Base-by-base conservation (phyloP, 1,140 invertebrate species). In the Anoplophora glabripennis region DNA sequence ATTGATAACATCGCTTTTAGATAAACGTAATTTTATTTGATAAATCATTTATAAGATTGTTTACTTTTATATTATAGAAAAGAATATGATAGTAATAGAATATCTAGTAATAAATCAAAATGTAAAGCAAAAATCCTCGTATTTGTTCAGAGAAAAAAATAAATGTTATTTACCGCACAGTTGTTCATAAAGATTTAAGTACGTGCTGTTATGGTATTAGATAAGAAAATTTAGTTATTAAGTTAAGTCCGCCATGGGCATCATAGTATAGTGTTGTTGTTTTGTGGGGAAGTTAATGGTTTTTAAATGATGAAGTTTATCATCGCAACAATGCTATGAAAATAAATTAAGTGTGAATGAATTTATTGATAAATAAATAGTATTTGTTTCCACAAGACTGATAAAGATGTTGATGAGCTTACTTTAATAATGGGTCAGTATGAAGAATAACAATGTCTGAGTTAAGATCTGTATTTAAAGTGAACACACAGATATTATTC, bases 391-490 rank as follows among this genome's bases (percentile, higher is more conserved):
- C 14, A 45, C 8, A 8, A 34, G 44, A 38, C 10, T 14, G 40
- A 48, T 53, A 57, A 18, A 36, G 35, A 41, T 33, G 4, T 49
- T 42, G 21, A 15, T 46, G 18, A 44, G n/a, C 15, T 35, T 44
- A 49, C 40, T 52, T 53, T 38, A 40, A 38, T 53, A 38, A 35
- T 9, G 44, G 45, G 54, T 48, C 18, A 48, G 47, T 42, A 33
- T 35, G 46, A 45, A 21, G 34, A 37, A 41, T 63, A 55, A 65
- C 17, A 14, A 68, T 68, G 66, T 36, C 66, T 18, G 59, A 66
- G 38, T 49, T 61, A 56, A 55, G 61, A 28, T 33, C 59, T 38
- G 45, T 48, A 35, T 59, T 65, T 53, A 54, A 59, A 59, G 35
- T 46, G 35, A 60, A 54, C 40, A 60, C 53, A 12, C 52, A 54